Percentiles rank a stretch among this genome's conserved stretches.
phyloP scores from a whole-genome alignment of 1,140 invertebrate species.

The Ceratina calcarata region DNA sequence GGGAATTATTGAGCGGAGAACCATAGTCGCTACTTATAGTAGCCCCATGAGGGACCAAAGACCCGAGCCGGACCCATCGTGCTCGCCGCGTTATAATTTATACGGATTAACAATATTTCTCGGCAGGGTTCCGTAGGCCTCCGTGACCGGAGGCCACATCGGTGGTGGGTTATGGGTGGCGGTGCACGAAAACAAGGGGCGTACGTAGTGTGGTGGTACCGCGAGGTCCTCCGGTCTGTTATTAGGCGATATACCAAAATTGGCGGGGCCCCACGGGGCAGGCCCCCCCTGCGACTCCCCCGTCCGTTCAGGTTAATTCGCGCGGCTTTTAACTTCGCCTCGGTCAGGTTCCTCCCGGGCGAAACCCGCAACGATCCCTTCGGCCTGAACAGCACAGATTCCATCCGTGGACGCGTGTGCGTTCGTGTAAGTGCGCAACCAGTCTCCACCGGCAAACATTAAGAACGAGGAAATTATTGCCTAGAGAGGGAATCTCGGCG shows the following conservation, averaged over 20 bases:
- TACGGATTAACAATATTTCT: conserved; percentile 58
- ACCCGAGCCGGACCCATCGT: not conserved
- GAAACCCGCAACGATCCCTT: conserved; percentile 7
- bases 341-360: not conserved
- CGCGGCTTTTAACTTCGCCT: conserved; percentile 49
- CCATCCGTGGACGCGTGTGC: conserved; percentile 1
- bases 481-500: conserved; percentile 47
- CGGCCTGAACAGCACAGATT: conserved; percentile 18
- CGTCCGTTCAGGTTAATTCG: conserved; percentile 65
- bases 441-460: conserved; percentile 45
- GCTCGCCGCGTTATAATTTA: conserved; percentile 56
- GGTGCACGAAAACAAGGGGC: conserved; percentile 47
- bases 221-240: conserved; percentile 65
- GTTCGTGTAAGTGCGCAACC: conserved; percentile 23
- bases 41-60: not conserved
- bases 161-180: conserved; percentile 57
- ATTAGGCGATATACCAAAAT: conserved; percentile 78
- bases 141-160: conserved; percentile 53
- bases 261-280: conserved; percentile 69
- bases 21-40: not conserved
- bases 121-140: conserved; percentile 34
- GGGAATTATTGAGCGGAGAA: too few species aligned
- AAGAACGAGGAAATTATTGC: conserved; percentile 63
- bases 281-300: conserved; percentile 50
- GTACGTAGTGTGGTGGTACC: conserved; percentile 52